These are phyloP conservation scores for Clistopyga incitator DNA, from an alignment of 2,888 invertebrate genomes.

Conservation along the genomic window DNA sequence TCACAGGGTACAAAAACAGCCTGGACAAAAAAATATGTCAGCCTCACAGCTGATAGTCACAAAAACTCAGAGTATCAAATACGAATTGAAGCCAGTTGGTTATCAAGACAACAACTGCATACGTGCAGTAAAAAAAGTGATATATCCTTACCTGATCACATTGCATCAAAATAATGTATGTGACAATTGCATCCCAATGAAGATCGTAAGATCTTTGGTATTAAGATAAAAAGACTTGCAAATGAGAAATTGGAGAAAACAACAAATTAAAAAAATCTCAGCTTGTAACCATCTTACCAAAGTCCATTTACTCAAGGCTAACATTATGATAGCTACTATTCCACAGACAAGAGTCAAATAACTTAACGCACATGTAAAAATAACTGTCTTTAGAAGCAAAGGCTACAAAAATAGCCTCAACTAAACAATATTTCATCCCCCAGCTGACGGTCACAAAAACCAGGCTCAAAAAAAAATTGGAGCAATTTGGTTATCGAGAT, in stretches of 20 bases:
- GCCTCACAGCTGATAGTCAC: not conserved
- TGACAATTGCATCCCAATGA: not conserved
- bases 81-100: not conserved
- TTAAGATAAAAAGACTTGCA: too few relatives aligned
- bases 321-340: too few relatives aligned
- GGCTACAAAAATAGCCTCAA: not conserved
- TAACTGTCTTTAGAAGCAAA: not conserved
- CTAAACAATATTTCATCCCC: not conserved
- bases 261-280: too few relatives aligned
- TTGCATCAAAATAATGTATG: not conserved
- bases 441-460: not conserved
- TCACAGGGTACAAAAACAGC: not conserved
- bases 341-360: too few relatives aligned
- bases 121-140: not conserved
- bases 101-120: not conserved
- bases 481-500: not conserved
- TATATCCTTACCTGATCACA: conserved; percentile 43
- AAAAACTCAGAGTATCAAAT: not conserved
- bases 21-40: not conserved
- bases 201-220: conserved; percentile 6
- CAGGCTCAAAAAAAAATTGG: not conserved
- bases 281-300: too few relatives aligned
- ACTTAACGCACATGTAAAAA: not conserved
- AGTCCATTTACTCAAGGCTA: too few relatives aligned
- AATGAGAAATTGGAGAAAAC: too few relatives aligned